Percentiles rank a stretch among this genome's conserved stretches.
phyloP scores from a whole-genome alignment of 2,888 invertebrate species.

The Ephialtes manifestator region DNA sequence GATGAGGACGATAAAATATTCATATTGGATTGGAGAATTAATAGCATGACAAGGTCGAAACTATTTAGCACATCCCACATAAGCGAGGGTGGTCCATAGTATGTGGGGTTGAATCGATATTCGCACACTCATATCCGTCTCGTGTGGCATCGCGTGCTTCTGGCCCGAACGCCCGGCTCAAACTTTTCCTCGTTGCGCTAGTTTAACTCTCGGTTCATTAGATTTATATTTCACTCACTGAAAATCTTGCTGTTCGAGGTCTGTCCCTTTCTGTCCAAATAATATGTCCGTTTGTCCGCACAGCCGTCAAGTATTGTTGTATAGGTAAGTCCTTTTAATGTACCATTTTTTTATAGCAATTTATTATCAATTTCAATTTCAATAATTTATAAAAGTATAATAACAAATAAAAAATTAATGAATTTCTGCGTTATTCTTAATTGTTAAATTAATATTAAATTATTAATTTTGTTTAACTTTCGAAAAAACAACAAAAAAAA shows the following conservation, averaged over 20 bases:
- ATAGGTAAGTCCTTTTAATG: slow-evolving; percentile 56
- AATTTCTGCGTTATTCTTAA: too few relatives aligned
- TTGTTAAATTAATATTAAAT: too few relatives aligned
- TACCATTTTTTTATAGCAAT: background rate
- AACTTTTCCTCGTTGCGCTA: slow-evolving; percentile 28
- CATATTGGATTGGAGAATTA: slow-evolving; percentile 61
- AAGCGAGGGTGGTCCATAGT: background rate
- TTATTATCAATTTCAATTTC: background rate
- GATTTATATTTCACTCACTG: slow-evolving; percentile 61
- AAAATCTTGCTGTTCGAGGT: slow-evolving; percentile 61
- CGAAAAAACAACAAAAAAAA: too few relatives aligned
- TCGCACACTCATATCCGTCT: slow-evolving; percentile 16
- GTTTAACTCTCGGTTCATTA: slow-evolving; percentile 10
- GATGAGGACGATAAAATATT: slow-evolving; percentile 35
- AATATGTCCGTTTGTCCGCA: slow-evolving; percentile 65
- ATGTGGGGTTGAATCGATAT: slow-evolving; percentile 53
- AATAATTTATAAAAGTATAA: background rate
- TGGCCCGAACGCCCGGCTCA: background rate
- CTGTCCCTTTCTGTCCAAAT: slow-evolving; percentile 67
- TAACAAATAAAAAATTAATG: too few relatives aligned
- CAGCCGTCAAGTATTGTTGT: slow-evolving; percentile 68
- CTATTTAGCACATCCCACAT: slow-evolving; percentile 43
- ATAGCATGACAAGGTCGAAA: slow-evolving; percentile 54
- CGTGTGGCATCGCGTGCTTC: slow-evolving; percentile 16
- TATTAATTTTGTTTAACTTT: too few relatives aligned